Conservation (phyloP, 2,888 invertebrate genomes). For the Epistrophe grossulariae region DNA sequence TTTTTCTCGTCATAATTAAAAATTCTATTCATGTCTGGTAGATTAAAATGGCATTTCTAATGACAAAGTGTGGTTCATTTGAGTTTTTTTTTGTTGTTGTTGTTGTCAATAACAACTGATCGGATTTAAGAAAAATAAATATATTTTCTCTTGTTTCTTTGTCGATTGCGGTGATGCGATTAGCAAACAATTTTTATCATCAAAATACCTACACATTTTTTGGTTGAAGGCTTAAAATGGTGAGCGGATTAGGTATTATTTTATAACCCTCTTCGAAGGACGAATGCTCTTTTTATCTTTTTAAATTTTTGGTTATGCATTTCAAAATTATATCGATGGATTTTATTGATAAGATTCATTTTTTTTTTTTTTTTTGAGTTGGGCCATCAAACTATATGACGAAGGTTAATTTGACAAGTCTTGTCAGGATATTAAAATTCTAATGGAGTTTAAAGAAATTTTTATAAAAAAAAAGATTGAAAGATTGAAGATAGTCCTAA, state of each 20-base stretch:
- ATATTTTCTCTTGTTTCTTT: conserved; percentile 1
- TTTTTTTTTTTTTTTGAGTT: background rate
- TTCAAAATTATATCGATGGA: conserved; percentile 47
- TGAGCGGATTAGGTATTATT: conserved; percentile 51
- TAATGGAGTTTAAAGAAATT: conserved; percentile 37
- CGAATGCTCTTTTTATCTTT: conserved; percentile 58
- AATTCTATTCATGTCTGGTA: conserved; percentile 52
- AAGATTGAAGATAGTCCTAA: conserved; percentile 20
- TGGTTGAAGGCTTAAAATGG: conserved; percentile 38
- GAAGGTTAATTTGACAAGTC: conserved; percentile 56
- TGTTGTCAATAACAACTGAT: conserved; percentile 43
- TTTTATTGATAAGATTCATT: conserved; percentile 26
- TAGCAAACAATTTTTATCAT: conserved; percentile 32
- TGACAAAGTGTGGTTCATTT: conserved; percentile 40
- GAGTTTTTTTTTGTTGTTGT: conserved; percentile 1
- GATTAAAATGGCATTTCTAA: conserved; percentile 51
- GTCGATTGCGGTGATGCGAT: conserved; percentile 54
- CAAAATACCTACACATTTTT: conserved; percentile 27
- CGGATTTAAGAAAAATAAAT: conserved; percentile 43
- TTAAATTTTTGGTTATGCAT: conserved; percentile 30
- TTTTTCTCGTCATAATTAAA: conserved; percentile 57
- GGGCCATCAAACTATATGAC: conserved; percentile 45
- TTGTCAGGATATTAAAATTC: conserved; percentile 28
- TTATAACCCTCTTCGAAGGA: conserved; percentile 62
- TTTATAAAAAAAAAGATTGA: background rate